Percentiles rank a stretch among this genome's conserved stretches.
Evolutionary conservation across 2,113 vertebrate species (phyloP).

Genomic region (Columbina picui): DNA sequence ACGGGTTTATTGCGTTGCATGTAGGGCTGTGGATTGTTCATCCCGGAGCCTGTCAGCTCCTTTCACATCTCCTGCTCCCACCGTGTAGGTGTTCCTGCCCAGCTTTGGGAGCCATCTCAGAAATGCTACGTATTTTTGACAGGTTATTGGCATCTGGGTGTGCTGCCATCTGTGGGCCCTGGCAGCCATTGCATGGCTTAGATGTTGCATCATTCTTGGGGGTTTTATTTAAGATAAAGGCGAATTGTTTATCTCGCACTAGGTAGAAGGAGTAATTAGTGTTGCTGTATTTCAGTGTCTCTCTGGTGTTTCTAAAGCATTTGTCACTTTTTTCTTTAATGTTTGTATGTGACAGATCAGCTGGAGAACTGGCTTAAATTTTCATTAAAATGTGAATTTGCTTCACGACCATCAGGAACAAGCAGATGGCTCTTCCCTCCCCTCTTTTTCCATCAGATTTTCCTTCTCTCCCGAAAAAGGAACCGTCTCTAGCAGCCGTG

Average conservation of each 20-base stretch:
- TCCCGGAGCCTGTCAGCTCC: background rate
- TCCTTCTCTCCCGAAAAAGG: background rate
- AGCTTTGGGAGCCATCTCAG: background rate
- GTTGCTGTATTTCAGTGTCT: background rate
- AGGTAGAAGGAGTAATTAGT: background rate
- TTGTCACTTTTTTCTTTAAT: background rate
- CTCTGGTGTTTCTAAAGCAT: background rate
- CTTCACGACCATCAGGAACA: background rate
- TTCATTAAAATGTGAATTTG: background rate
- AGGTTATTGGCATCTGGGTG: background rate
- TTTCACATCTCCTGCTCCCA: background rate
- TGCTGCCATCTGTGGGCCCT: background rate
- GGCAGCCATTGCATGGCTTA: rapidly evolving
- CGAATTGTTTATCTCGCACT: background rate
- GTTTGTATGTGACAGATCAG: background rate
- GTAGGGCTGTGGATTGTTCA: background rate
- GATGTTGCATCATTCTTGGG: background rate
- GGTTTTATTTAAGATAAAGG: background rate
- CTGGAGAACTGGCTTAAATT: background rate
- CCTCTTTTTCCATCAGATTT: background rate
- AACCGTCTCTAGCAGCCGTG: rapidly evolving
- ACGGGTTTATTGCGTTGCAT: rapidly evolving
- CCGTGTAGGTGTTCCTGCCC: background rate
- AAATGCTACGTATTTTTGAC: background rate
- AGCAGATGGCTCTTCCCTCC: background rate